Evolutionary conservation across 2,888 invertebrate species (phyloP).

Genomic region (Clitarchus hookeri): DNA sequence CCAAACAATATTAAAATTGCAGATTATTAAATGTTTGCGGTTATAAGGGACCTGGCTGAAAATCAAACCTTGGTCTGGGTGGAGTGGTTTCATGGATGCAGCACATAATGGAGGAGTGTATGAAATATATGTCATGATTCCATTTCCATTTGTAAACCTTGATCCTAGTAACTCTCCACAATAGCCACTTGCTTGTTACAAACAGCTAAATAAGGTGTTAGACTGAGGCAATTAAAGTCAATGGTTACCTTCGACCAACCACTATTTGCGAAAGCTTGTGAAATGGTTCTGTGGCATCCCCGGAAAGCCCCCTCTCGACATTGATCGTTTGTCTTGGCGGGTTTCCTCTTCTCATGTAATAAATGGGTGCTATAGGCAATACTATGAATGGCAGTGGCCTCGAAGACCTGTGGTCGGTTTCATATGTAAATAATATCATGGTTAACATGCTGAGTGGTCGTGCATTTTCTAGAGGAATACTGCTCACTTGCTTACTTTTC

Average conservation of each 20-base stretch:
- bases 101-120: not conserved
- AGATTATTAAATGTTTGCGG: not conserved
- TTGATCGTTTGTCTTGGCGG: not conserved
- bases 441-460: conserved; percentile 16
- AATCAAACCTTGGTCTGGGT: not conserved
- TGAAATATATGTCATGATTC: not conserved
- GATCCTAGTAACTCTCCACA: not conserved
- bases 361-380: conserved; percentile 21
- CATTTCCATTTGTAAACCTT: not conserved
- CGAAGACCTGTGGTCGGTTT: conserved; percentile 6
- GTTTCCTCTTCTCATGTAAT: conserved; percentile 25
- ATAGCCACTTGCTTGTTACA: not conserved
- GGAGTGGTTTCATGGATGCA: conserved; percentile 24
- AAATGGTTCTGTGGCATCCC: not conserved
- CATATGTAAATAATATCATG: not conserved
- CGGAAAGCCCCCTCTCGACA: not conserved
- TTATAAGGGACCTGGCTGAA: conserved; percentile 11
- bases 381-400: conserved; percentile 30
- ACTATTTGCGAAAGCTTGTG: conserved; percentile 15
- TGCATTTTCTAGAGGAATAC: not conserved
- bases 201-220: not conserved
- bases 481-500: conserved; percentile 17
- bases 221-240: not conserved
- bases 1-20: conserved; percentile 2
- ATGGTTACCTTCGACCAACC: conserved; percentile 30